These are phyloP conservation scores for Parazoanthus darwini DNA, from an alignment of 92 coral and sea anemone genomes.

Conservation along the genomic window DNA sequence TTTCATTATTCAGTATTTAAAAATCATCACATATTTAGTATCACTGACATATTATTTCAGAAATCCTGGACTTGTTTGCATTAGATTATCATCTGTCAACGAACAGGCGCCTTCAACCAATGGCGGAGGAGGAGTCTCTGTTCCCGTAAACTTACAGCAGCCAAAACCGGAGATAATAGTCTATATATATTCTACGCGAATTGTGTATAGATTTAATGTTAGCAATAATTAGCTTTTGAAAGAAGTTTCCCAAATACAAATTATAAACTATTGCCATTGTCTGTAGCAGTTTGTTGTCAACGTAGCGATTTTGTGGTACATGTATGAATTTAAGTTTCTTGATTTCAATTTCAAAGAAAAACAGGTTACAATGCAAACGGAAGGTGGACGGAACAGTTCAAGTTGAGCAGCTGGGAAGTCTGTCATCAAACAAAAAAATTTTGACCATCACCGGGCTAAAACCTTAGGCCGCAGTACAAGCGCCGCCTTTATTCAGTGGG, in stretches of 20 bases:
- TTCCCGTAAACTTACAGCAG: background rate
- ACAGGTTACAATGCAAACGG: no score
- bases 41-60: background rate
- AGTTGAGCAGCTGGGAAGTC: no score
- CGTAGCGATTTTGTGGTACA: background rate
- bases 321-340: no score
- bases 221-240: background rate
- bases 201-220: background rate
- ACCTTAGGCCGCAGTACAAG: no score
- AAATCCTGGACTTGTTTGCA: background rate
- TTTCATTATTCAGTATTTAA: background rate
- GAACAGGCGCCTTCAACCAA: background rate
- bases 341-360: no score
- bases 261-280: background rate
- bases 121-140: background rate
- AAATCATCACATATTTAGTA: background rate
- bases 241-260: background rate
- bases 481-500: no score
- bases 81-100: conserved; percentile 17
- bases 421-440: no score
- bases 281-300: background rate
- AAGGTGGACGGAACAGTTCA: no score
- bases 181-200: background rate
- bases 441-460: no score
- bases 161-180: background rate